Evolutionary conservation across 1,140 invertebrate genomes (phyloP), one percentile per base, ranked within the genome.

Genomic region (Sitophilus oryzae): DNA sequence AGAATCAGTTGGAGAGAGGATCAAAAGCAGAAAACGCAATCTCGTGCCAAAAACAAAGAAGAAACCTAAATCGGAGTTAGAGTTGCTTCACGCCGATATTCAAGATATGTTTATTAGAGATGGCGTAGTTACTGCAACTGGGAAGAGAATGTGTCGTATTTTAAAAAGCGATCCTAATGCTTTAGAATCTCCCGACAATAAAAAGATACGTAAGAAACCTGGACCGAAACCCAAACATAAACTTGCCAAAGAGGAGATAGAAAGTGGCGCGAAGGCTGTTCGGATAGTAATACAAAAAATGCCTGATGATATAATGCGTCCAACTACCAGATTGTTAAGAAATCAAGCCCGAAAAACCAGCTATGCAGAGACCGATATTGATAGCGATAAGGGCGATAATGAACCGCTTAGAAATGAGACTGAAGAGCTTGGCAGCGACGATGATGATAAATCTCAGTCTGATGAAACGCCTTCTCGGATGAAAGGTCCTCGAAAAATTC

Each of bases 71-170:
- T 62, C 65, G 18, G 82, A 83, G 59, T 62, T 86, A 34, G 75
- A 81, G 58, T 74, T 76, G 62, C 70, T 85, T 6, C 82, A 84
- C 37, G 79, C 82, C 55, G 82, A 85, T 61, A 79, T 85, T 34
- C 74, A 78, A 54, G 81, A 84, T 56, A 83, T 83, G 78, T 84
- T 83, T 61, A 80, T 83, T 35, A 75, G 75, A 51, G 76, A 82
- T 58, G 81, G 77, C 19, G 76, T 82, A 1, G 64, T 82, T n/a
- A 76, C 73, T 25, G 65, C 74, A 14, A 74, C 73, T 4, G 78
- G 78, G 5, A 74, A 77, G 64, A 63, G 77, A 63, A 78, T 77
- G 76, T 79, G 78, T 64, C 72, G 66, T 16, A 55, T 69, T 8
- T 50, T 70, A 11, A 71, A 69, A 47, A 61, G 62, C 22, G 60